Evolutionary conservation across 2,888 invertebrate genomes (phyloP), one percentile per base, ranked within the genome.

Genomic region (Zaprionus lineosus): DNA sequence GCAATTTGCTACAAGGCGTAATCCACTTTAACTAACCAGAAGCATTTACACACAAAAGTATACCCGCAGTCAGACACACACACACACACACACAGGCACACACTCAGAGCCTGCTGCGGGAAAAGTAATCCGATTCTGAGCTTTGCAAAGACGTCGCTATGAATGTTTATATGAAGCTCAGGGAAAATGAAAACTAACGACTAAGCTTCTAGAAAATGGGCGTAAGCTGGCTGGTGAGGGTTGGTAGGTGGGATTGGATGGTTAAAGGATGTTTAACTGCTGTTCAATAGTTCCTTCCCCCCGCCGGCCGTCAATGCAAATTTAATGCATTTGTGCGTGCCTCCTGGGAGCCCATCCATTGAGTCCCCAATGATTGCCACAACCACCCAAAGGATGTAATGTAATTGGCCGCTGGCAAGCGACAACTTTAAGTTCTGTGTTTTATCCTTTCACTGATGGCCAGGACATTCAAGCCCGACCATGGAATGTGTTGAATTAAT

Each of bases 261-360:
- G 16, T 4, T 31, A n/a, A n/a, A n/a, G 3, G 6, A 21, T n/a
- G 9, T n/a, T n/a, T n/a, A n/a, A n/a, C n/a, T n/a, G n/a, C n/a
- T n/a, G n/a, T n/a, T n/a, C n/a, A n/a, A n/a, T n/a, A n/a, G n/a
- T n/a, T n/a, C n/a, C n/a, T n/a, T n/a, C n/a, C n/a, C n/a, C n/a
- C n/a, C n/a, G n/a, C n/a, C n/a, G n/a, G n/a, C n/a, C n/a, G n/a
- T 65, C 78, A 72, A 78, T 82, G 69, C 56, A 81, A 74, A 74
- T 71, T 62, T 62, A 71, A 77, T 69, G 77, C 74, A 65, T 69
- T 61, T 53, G 61, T 46, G 44, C 51, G 51, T 37, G 61, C 21
- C 56, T 39, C 50, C 8, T 3, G 62, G 48, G 39, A 55, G 46
- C 31, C 31, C 28, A 34, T 26, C 11, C 12, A 15, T 18, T 37